Base-by-base conservation (phyloP, 2,797 vertebrate genomes). In the Sebastes steindachneri region DNA sequence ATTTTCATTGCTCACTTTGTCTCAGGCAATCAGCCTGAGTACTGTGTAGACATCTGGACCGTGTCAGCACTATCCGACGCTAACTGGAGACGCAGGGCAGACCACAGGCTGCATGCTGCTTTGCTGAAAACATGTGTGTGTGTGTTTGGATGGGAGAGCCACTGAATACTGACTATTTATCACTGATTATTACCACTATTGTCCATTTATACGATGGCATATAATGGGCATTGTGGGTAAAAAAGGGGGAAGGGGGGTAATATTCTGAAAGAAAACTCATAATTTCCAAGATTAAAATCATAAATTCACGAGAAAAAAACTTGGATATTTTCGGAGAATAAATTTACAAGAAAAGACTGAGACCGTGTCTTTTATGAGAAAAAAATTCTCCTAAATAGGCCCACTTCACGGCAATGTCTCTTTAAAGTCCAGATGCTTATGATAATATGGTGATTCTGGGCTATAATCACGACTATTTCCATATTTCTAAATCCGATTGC, bases 11-110 rank as follows among this genome's bases (percentile, higher is more conserved):
- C 62, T 4, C 4, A 62, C 54, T 83, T 78, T 45, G 77, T 73
- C 67, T 21, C 31, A 77, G 48, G 33, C 54, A 68, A 70, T 75
- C 73, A 80, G 59, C 59, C 28, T 76, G 67, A 75, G 29, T 26
- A 58, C 75, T 55, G 33, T 78, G 51, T 14, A 25, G 57, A 79
- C 60, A 74, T 81, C 68, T 85, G 82, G 80, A 85, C 57, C 26
- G 35, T 72, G 74, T 75, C 77, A 65, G 82, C 33, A 26, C 23
- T 55, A 53, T 45, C 53, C 53, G 7, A 55, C 8, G 31, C 64
- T 73, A 48, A 59, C 51, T 62, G 54, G 19, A 75, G 71, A 58
- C 37, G 53, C 2, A 29, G 21, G 35, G 25, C 62, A 60, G 70
- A 62, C n/a, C 21, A 55, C 45, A 68, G 19, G 59, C 41, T 79